Evolutionary conservation across 1,140 invertebrate genomes (phyloP).

Genomic region (Gyrodactylus salaris): DNA sequence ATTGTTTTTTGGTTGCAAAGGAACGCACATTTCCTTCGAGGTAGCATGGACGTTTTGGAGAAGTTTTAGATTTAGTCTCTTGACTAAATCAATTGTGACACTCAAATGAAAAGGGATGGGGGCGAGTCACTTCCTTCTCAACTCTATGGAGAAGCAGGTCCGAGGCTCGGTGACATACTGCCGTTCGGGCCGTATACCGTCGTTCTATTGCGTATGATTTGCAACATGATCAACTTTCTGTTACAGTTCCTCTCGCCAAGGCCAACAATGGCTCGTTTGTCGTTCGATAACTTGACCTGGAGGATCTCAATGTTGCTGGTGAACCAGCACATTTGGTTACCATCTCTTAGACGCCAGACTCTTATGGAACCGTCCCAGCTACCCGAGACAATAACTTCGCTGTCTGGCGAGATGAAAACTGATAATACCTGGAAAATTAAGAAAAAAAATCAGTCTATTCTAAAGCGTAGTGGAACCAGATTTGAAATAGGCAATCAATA

Average conservation of each 20-base stretch:
- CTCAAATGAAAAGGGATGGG: too few species aligned
- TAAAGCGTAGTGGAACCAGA: too few species aligned
- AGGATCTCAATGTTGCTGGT: constrained; percentile 18
- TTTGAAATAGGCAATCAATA: too few species aligned
- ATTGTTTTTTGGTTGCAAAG: too few species aligned
- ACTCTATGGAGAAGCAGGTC: background rate
- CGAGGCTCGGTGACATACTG: background rate
- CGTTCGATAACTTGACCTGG: constrained; percentile 16
- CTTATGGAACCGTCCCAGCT: constrained; percentile 18
- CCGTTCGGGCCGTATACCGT: constrained; percentile 1
- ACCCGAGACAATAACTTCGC: constrained; percentile 18
- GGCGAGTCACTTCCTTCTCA: too few species aligned
- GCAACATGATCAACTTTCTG: constrained; percentile 20
- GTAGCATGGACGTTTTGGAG: too few species aligned
- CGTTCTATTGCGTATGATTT: constrained; percentile 17
- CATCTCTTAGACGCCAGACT: constrained; percentile 16
- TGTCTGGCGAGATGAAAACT: constrained; percentile 16
- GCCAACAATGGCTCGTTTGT: constrained; percentile 19
- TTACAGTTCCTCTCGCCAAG: constrained; percentile 18
- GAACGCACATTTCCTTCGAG: too few species aligned
- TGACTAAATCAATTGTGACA: too few species aligned
- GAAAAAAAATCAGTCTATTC: too few species aligned
- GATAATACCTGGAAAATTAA: constrained; percentile 15
- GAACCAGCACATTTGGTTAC: constrained; percentile 15
- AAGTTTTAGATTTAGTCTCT: too few species aligned